Percentiles rank a stretch among this genome's conserved stretches.
Conservation (phyloP, 2,797 vertebrate species). For the Enteromius mattozi region DNA sequence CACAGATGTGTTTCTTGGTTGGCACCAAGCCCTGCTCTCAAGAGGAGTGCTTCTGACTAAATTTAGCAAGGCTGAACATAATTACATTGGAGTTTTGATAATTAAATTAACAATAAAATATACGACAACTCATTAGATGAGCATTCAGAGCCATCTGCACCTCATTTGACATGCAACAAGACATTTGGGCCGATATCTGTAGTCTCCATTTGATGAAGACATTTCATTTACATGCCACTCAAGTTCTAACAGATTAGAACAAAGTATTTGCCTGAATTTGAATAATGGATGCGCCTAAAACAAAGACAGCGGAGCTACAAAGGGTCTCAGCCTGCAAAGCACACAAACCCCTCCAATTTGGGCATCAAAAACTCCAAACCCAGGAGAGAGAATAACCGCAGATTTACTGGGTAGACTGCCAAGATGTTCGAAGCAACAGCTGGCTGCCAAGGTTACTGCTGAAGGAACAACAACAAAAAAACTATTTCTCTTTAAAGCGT, state of each 20-base stretch:
- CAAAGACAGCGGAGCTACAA: constrained; percentile 43
- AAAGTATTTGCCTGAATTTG: constrained; percentile 43
- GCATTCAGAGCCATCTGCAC: constrained; percentile 25
- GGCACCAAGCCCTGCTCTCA: constrained; percentile 22
- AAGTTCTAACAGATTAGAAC: constrained; percentile 34
- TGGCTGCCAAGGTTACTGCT: constrained; percentile 57
- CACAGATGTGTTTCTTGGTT: constrained; percentile 26
- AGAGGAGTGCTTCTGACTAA: constrained; percentile 19
- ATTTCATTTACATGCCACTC: constrained; percentile 38
- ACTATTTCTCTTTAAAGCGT: constrained; percentile 44
- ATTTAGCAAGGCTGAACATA: constrained; percentile 20
- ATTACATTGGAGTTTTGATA: constrained; percentile 39
- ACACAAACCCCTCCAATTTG: constrained; percentile 43
- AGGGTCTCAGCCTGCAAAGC: constrained; percentile 31
- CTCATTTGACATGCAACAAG: constrained; percentile 28
- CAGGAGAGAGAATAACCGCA: constrained; percentile 32
- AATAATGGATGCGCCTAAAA: constrained; percentile 40
- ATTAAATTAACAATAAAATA: constrained; percentile 37
- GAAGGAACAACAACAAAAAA: constrained; percentile 36
- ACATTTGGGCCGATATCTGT: constrained; percentile 36
- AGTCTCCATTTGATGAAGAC: constrained; percentile 23
- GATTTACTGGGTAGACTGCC: constrained; percentile 40
- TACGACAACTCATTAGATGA: constrained; percentile 16
- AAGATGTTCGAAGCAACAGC: constrained; percentile 56
- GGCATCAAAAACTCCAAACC: constrained; percentile 49